phyloP scores from a whole-genome alignment of 2,797 vertebrate genomes.

The Poecilia gillii region DNA sequence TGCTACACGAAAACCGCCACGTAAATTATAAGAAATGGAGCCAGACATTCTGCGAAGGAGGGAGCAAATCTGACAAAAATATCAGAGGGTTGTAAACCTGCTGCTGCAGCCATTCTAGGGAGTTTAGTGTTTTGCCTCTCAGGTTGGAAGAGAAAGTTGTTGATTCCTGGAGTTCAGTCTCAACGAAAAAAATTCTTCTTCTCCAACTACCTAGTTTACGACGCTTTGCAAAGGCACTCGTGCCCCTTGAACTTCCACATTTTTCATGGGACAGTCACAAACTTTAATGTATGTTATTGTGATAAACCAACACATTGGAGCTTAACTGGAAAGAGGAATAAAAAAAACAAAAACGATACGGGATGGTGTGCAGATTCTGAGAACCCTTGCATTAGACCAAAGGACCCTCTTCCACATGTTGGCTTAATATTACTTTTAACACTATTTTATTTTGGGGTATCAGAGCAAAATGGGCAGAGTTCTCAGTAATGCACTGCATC shows the following conservation, averaged over 20 bases:
- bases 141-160: slow-evolving; percentile 43
- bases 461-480: not conserved
- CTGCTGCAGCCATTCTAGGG: slow-evolving; percentile 35
- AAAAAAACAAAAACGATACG: not conserved
- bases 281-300: not conserved
- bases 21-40: slow-evolving; percentile 64
- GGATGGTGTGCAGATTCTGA: not conserved
- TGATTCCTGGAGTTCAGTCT: slow-evolving; percentile 52
- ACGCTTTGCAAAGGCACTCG: not conserved
- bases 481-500: not conserved
- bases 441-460: not conserved
- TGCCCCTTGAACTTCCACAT: not conserved
- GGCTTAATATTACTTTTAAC: not conserved
- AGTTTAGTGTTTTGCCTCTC: slow-evolving; percentile 32
- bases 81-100: slow-evolving; percentile 42
- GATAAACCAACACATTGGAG: not conserved
- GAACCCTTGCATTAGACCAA: not conserved
- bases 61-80: slow-evolving; percentile 40
- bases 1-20: slow-evolving; percentile 40
- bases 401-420: not conserved
- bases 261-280: not conserved
- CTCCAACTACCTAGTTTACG: not conserved
- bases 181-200: slow-evolving; percentile 30
- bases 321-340: not conserved
- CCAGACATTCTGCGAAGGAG: slow-evolving; percentile 28